Evolutionary conservation across 1,140 invertebrate genomes (phyloP), one percentile per base, ranked within the genome.

Genomic region (Propsilocerus akamusi): DNA sequence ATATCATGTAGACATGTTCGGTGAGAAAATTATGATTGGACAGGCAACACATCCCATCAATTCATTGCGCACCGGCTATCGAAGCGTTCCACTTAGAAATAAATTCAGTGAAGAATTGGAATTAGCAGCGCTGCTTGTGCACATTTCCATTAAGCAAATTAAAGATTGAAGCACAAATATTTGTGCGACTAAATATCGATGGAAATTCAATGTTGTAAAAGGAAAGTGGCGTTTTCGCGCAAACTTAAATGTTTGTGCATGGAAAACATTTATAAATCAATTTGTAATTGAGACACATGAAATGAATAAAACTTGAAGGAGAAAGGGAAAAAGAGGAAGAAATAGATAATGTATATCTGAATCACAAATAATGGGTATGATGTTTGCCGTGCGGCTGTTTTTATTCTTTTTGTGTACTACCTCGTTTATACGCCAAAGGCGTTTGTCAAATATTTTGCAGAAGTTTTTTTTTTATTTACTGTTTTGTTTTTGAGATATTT

Each of bases 1-100:
- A 41, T 17, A n/a, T n/a, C n/a, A n/a, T n/a, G n/a, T 17, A 41
- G 96, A 99, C 65, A 90, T 97, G 71, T 98, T 99, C 71, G 92
- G 92, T 3, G 95, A 98, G 58, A 86, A 86, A 8, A 93, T 95
- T 68, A 96, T 98, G 60, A 85, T 99, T 53, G 96, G 94, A 5
- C 95, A 99, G 71, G 91, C 89, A 25, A 91, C 89, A 25, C 97
- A 83, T 71, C 88, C 94, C 0, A 60, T 84, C 3, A 72, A 71
- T 46, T 83, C 81, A 58, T 64, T 86, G 23, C 72, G 81, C 52
- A 76, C 78, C 53, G 95, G 95, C 5, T 97, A 86, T 65, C 74
- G 95, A 49, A 94, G 90, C 64, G 78, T 98, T 17, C 82, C 85
- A 11, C 67, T 99, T 32, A 83, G 80, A 56, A 98, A 98, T 69